Conservation (phyloP, 2,797 vertebrate genomes). For the Gephyroberyx darwinii region DNA sequence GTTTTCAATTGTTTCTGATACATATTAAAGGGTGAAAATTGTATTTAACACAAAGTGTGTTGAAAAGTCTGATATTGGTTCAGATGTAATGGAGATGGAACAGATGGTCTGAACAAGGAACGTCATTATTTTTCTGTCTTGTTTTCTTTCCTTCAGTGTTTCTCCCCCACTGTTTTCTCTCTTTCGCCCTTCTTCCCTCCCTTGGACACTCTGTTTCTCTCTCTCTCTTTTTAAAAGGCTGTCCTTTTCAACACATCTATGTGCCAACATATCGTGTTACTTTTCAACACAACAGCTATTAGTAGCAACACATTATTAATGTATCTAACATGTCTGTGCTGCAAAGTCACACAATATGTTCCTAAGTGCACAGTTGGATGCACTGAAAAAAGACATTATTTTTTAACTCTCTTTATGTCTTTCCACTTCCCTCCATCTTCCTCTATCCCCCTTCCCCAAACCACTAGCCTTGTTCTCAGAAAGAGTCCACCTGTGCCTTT, state of each 20-base stretch:
- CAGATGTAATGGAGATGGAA: slow-evolving; percentile 9
- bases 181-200: background rate
- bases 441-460: slow-evolving; percentile 76
- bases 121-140: slow-evolving; percentile 8
- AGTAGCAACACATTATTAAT: background rate
- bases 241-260: slow-evolving; percentile 9
- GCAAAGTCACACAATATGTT: slow-evolving; percentile 2
- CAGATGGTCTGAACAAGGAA: slow-evolving; percentile 26
- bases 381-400: slow-evolving; percentile 1
- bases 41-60: too few relatives aligned
- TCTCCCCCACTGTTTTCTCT: slow-evolving; percentile 4
- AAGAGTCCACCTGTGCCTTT: slow-evolving; percentile 94
- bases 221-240: slow-evolving; percentile 8
- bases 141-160: background rate
- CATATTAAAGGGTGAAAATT: background rate
- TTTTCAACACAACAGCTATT: background rate
- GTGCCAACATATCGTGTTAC: background rate
- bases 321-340: background rate
- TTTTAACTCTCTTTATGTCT: slow-evolving; percentile 12
- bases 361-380: background rate
- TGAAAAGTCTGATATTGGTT: too few relatives aligned
- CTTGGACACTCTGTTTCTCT: background rate
- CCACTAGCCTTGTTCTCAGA: slow-evolving; percentile 84
- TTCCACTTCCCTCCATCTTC: background rate
- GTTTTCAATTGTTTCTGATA: background rate